Base-by-base conservation (phyloP, 2,888 invertebrate species). In the Stenoptilia bipunctidactyla region DNA sequence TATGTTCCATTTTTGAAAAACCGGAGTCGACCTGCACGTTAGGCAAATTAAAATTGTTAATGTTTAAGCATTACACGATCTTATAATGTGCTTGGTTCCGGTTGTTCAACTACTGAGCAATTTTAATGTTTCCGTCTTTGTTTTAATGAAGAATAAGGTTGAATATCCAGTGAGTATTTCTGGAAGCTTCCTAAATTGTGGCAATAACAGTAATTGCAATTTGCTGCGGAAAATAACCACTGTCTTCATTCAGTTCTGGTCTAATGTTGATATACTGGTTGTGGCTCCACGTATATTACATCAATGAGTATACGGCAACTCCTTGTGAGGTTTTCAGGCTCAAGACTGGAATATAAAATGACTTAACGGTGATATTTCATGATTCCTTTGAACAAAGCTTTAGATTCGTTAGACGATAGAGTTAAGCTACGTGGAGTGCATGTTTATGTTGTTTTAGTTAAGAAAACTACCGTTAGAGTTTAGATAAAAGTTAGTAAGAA, bases 191-290 rank as follows among this genome's bases (percentile, higher is more conserved):
- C 66, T 57, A 72, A 76, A 76, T 76, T 71, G 69, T 75, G 60
- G 67, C 68, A 65, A 75, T 74, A 73, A 74, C 66, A 60, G 68
- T 76, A 76, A 77, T 77, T 74, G 73, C 72, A 68, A 72, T 72
- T 73, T 70, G 66, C 68, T 57, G 56, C 57, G 61, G 66, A 63
- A 71, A 76, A 68, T 66, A 66, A 62, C 58, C 56, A 58, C 66
- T 58, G 65, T 66, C 74, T 75, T 69, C 66, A 65, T 66, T 71
- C 60, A 60, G 55, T 64, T 58, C 61, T 55, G 56, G 55, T 56
- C 58, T 67, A 69, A 69, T 64, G 62, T 66, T 67, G 63, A 64
- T 64, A 61, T 56, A 64, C 46, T 56, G 52, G 30, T 30, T 30
- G 30, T 10, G 30, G 30, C 10, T 30, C 2, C 30, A 8, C 12